Evolutionary conservation across 2,113 vertebrate genomes (phyloP).

Genomic region (Odontesthes bonariensis): DNA sequence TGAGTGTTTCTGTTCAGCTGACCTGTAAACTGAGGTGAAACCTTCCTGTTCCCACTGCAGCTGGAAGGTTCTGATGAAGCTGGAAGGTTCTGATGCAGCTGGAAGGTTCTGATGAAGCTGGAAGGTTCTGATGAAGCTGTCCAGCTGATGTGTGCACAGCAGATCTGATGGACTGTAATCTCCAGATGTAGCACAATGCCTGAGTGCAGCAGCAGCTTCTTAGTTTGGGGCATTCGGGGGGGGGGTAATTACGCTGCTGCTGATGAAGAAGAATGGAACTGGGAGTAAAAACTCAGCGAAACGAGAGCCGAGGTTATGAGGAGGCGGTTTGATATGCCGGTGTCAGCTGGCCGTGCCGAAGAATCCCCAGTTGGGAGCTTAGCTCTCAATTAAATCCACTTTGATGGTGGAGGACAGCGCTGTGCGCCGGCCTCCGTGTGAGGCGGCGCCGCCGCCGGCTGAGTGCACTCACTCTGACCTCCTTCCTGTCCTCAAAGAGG

Average conservation of each 20-base stretch:
- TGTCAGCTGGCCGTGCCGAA: constrained; percentile 63
- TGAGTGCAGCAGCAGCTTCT: constrained; percentile 18
- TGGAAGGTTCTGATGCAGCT: too few relatives aligned
- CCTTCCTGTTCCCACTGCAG: too few relatives aligned
- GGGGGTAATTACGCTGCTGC: constrained; percentile 44
- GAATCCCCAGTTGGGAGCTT: constrained; percentile 71
- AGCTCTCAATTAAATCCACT: constrained; percentile 77
- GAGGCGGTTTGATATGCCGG: constrained; percentile 59
- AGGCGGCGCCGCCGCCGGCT: constrained; percentile 62
- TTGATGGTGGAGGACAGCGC: constrained; percentile 65
- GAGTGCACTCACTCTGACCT: constrained; percentile 72
- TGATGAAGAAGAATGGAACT: constrained; percentile 43
- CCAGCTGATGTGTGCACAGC: not conserved
- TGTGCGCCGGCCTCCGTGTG: constrained; percentile 69
- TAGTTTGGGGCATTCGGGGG: constrained; percentile 6
- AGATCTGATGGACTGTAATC: not conserved
- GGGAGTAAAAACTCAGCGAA: constrained; percentile 32
- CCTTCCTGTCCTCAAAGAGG: constrained; percentile 49
- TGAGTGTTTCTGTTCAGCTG: too few relatives aligned
- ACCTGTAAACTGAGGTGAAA: too few relatives aligned
- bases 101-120: too few relatives aligned
- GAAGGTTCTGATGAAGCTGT: too few relatives aligned
- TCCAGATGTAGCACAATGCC: not conserved
- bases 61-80: too few relatives aligned
- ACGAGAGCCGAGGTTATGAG: constrained; percentile 53